Percentiles rank a stretch among this genome's conserved stretches.
phyloP scores from a whole-genome alignment of 2,888 invertebrate species.

The Drosophila seclusa region DNA sequence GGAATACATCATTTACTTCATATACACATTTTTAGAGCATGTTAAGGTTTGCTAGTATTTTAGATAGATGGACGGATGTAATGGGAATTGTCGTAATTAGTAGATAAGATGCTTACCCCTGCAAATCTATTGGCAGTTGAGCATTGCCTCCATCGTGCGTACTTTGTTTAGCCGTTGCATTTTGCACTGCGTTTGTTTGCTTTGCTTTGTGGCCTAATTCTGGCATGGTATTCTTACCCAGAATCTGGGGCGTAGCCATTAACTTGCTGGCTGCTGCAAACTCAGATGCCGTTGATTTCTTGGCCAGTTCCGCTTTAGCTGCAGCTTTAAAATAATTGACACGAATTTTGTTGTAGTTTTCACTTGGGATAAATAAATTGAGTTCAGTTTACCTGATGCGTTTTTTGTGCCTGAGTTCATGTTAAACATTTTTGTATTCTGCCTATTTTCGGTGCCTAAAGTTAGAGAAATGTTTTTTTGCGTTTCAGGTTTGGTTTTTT shows the following conservation, averaged over 20 bases:
- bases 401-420: conserved; percentile 10
- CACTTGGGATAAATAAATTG: not conserved
- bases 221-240: conserved; percentile 4
- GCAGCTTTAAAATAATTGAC: not conserved
- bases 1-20: not conserved
- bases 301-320: conserved; percentile 3
- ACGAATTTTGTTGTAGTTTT: not conserved
- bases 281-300: conserved; percentile 21
- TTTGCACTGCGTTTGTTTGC: conserved; percentile 1
- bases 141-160: conserved; percentile 8
- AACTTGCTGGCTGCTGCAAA: conserved; percentile 6
- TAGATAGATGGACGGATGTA: not conserved
- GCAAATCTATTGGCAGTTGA: conserved; percentile 3
- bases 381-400: not conserved
- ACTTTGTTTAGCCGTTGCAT: not conserved
- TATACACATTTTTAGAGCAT: not conserved
- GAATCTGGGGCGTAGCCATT: not conserved
- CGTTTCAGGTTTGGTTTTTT: conserved; percentile 27
- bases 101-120: conserved; percentile 16
- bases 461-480: conserved; percentile 13
- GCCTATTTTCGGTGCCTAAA: conserved; percentile 3
- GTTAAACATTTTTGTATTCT: conserved; percentile 28
- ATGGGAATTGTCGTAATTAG: not conserved
- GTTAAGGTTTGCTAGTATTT: not conserved
- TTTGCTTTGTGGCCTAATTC: conserved; percentile 11